Evolutionary conservation across 2,797 vertebrate species (phyloP), one percentile per base, ranked within the genome.

Genomic region (Crypturellus tataupa): DNA sequence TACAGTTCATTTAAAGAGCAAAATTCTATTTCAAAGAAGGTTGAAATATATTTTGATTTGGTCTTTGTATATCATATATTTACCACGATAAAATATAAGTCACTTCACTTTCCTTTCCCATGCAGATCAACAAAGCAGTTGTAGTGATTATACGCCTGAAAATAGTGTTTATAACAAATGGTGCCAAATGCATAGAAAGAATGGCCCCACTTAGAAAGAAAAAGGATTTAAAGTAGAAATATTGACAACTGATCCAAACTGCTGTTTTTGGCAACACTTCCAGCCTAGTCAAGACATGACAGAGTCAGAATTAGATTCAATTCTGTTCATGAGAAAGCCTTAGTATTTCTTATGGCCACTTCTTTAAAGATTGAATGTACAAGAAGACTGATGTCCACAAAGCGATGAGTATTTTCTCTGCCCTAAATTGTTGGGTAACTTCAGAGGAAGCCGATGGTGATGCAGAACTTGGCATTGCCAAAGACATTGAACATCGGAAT

Each of bases 71-170:
- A 62, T 72, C 56, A 47, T 94, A 93, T 95, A 91, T 86, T 90
- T 90, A 80, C 39, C 93, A 95, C 35, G 89, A 95, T 88, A 93
- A 96, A 95, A 94, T 87, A 70, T 91, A 92, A 96, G 85, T 93
- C 97, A 96, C 92, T 95, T 94, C 18, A 82, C 92, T 88, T 63
- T 63, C 27, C 10, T 9, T 63, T 47, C 56, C 39, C 83, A 56
- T 2, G 56, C 24, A 62, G 71, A 77, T 12, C 67, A 92, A 89
- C 87, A 64, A 90, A 94, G 79, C 75, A 81, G 51, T 35, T 51
- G 25, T 53, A 53, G 49, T 31, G 71, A 76, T 51, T 68, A 77
- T 7, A 72, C 25, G 65, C 14, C 59, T 47, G 46, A 83, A 93
- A 60, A 62, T n/a, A 68, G 15, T 44, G 23, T 65, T 76, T 37